phyloP scores from a whole-genome alignment of 1,140 invertebrate species.

The Macrobrachium nipponense region DNA sequence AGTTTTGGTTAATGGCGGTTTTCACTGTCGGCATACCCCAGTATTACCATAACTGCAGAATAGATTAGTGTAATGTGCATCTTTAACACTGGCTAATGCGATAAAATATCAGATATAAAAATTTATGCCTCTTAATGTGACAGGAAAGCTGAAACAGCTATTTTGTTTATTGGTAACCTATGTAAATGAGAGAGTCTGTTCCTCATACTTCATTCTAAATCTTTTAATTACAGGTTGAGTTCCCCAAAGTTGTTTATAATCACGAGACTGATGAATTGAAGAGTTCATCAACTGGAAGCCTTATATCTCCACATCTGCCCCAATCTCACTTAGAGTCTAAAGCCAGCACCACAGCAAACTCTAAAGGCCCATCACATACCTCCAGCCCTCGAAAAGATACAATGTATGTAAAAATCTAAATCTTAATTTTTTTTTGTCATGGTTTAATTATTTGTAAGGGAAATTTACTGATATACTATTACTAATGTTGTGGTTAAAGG shows the following conservation, averaged over 20 bases:
- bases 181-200: not conserved
- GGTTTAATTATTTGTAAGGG: no score
- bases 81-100: no score
- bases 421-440: no score
- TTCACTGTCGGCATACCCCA: no score
- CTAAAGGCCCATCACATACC: constrained; percentile 19
- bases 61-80: no score
- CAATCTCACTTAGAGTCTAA: constrained; percentile 18
- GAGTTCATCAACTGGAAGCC: constrained; percentile 34
- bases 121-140: no score
- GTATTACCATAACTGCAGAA: no score
- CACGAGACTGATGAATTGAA: constrained; percentile 48
- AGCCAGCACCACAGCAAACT: constrained; percentile 2
- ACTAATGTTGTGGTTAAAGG: no score
- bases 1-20: no score
- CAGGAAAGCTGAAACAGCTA: no score
- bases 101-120: no score
- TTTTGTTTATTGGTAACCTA: not conserved
- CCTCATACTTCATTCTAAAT: not conserved
- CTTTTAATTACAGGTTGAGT: constrained; percentile 50
- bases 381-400: constrained; percentile 29
- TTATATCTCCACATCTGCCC: constrained; percentile 53
- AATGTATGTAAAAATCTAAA: not conserved
- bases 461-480: no score
- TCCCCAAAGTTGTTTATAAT: constrained; percentile 58